Evolutionary conservation across 2,113 vertebrate genomes (phyloP).

Genomic region (Sisor rabdophorus): DNA sequence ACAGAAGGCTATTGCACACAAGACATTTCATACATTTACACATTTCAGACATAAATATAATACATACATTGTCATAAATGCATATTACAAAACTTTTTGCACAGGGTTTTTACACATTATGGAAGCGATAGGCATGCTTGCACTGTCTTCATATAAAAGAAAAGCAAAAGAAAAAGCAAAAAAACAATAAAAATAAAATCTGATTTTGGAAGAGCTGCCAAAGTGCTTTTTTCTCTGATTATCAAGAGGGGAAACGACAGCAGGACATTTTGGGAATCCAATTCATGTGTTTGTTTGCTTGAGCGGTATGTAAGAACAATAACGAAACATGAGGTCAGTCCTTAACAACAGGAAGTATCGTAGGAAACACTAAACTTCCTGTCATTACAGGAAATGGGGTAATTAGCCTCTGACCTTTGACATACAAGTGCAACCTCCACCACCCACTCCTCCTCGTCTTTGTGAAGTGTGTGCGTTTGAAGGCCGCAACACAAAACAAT

Average conservation of each 20-base stretch:
- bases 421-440: slow-evolving; percentile 18
- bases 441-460: slow-evolving; percentile 14
- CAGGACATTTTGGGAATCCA: slow-evolving; percentile 45
- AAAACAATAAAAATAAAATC: slow-evolving; percentile 30
- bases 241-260: slow-evolving; percentile 51
- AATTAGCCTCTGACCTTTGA: slow-evolving; percentile 51
- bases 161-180: slow-evolving; percentile 17
- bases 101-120: slow-evolving; percentile 51
- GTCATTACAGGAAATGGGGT: slow-evolving; percentile 57
- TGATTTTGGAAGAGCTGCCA: slow-evolving; percentile 68
- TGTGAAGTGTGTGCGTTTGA: slow-evolving; percentile 35
- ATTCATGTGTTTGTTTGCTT: slow-evolving; percentile 26
- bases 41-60: slow-evolving; percentile 62
- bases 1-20: slow-evolving; percentile 77
- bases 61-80: slow-evolving; percentile 60
- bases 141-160: slow-evolving; percentile 52
- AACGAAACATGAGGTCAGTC: slow-evolving; percentile 52
- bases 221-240: slow-evolving; percentile 72
- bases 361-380: slow-evolving; percentile 68
- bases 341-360: slow-evolving; percentile 66
- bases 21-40: slow-evolving; percentile 67
- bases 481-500: not conserved
- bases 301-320: slow-evolving; percentile 33
- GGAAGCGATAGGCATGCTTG: slow-evolving; percentile 54
- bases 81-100: slow-evolving; percentile 56